phyloP scores from a whole-genome alignment of 2,797 vertebrate genomes.

The Oryzias sinensis region DNA sequence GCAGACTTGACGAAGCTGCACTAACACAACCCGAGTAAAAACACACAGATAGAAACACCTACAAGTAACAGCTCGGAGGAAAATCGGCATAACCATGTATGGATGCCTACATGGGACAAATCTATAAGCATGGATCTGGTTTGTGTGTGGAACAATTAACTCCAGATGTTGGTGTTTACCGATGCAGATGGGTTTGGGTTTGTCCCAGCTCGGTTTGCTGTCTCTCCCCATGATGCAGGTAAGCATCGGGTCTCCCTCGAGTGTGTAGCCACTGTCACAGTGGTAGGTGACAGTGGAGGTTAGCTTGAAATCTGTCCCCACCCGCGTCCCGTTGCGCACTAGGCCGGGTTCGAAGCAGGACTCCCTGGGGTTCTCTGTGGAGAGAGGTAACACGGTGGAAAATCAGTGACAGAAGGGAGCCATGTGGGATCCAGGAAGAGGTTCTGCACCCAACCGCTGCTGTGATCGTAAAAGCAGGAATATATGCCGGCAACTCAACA shows the following conservation, averaged over 20 bases:
- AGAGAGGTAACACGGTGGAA: conserved; percentile 57
- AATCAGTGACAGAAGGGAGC: conserved; percentile 49
- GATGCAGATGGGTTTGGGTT: conserved; percentile 89
- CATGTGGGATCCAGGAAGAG: conserved; percentile 26
- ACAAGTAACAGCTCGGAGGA: conserved; percentile 16
- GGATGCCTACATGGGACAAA: conserved; percentile 46
- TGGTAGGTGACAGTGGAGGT: conserved; percentile 91
- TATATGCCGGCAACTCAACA: too few relatives aligned
- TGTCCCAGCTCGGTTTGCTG: conserved; percentile 93
- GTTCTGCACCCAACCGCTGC: conserved; percentile 37
- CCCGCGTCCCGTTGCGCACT: conserved; percentile 89
- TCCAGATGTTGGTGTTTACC: conserved; percentile 81
- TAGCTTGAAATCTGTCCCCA: conserved; percentile 90
- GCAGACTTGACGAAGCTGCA: conserved; percentile 36
- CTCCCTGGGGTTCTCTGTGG: conserved; percentile 93
- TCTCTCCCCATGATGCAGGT: conserved; percentile 92
- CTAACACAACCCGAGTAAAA: conserved; percentile 23
- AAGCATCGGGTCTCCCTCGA: conserved; percentile 87
- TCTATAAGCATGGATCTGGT: conserved; percentile 33
- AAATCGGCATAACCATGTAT: conserved; percentile 14
- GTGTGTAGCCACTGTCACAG: conserved; percentile 92
- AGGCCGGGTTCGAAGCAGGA: conserved; percentile 95
- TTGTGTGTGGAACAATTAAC: conserved; percentile 44
- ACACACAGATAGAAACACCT: conserved; percentile 22
- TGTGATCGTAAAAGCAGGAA: too few relatives aligned